A percentile compares a stretch with the other conserved stretches of the same genome.
These are phyloP conservation scores for Meriones unguiculatus DNA, from an alignment of 2,113 vertebrate species.

Conservation along the genomic window DNA sequence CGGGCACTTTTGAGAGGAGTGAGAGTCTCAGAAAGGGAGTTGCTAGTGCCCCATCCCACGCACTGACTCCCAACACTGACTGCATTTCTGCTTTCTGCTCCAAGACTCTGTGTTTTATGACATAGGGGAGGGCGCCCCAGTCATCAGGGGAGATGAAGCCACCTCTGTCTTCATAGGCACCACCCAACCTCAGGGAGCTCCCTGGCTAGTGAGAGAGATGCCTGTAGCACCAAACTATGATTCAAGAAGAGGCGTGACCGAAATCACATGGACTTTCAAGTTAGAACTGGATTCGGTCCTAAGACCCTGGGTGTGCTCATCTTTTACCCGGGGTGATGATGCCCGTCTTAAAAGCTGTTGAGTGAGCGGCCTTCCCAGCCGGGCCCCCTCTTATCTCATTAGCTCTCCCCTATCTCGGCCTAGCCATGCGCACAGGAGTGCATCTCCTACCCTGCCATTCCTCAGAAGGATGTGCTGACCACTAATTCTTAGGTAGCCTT, in stretches of 20 bases:
- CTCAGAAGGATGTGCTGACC: neutral
- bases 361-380: neutral
- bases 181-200: neutral
- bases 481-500: neutral
- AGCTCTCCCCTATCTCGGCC: neutral
- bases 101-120: neutral
- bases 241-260: neutral
- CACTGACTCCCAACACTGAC: neutral
- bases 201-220: neutral
- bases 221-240: neutral
- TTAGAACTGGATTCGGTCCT: neutral
- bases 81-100: neutral
- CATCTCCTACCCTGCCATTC: neutral
- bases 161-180: neutral
- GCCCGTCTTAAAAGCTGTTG: neutral
- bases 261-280: neutral
- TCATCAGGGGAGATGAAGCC: neutral
- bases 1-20: neutral
- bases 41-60: neutral
- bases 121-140: neutral
- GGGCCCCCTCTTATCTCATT: neutral
- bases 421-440: no score
- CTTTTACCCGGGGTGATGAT: neutral
- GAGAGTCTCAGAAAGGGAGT: neutral
- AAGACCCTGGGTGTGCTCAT: neutral